Base-by-base conservation (phyloP, 2,888 invertebrate species). In the Flexamia atlantica region DNA sequence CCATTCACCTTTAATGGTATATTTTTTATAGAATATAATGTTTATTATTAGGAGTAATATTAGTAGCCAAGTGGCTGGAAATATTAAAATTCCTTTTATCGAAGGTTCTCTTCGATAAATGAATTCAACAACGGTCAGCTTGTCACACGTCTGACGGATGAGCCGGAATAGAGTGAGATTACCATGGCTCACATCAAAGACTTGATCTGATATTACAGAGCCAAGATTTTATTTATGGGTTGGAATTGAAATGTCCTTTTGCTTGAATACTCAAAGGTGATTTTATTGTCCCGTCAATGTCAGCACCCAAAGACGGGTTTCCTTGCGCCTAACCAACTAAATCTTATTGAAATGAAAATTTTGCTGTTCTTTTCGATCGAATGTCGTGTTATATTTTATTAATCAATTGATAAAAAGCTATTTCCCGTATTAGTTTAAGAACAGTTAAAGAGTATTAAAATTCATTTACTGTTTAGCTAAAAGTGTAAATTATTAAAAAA, bases 211-310 rank as follows among this genome's bases (percentile, higher is more conserved):
- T 64, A 53, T 53, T 53, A 64, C 64, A 30, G 30, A 28, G 28
- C 3, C 30, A 30, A 64, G 28, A 64, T 64, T 53, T 53, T 64
- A 30, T 64, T 64, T 64, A 64, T 64, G 64, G 64, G 28, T 64
- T 17, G 64, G 64, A 28, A 64, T 64, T 64, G 64, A 64, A 28
- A 64, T 64, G 64, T 28, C 64, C 30, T 64, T 57, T 64, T 64
- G 64, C 64, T 64, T 14, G 28, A 17, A 17, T 64, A 30, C 28
- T 64, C 64, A 64, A 64, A 64, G 64, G 64, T 28, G 64, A 64
- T 64, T 53, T 30, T 30, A 64, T 28, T 28, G 28, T 64, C 9
- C 28, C 64, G 10, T 64, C 30, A 28, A 4, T 28, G 30, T 64
- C 64, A 23, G 14, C 10, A 23, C 3, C 23, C 53, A 53, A n/a